Evolutionary conservation across 2,797 vertebrate species (phyloP).

Genomic region (Eidolon dupreanum): DNA sequence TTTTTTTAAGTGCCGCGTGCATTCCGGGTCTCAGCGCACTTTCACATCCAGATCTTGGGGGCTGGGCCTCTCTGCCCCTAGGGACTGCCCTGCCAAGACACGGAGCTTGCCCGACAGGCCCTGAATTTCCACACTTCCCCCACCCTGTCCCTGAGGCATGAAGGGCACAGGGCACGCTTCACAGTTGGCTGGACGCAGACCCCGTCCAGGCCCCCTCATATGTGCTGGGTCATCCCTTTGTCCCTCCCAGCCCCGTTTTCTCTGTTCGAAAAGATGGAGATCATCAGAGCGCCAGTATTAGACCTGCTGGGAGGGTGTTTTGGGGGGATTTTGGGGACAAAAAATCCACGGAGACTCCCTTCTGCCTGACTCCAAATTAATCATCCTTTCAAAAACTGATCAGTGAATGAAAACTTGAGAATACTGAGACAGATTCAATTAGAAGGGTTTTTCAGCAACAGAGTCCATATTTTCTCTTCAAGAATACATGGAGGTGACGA

Average conservation of each 20-base stretch:
- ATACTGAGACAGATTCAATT: background rate
- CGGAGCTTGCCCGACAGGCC: background rate
- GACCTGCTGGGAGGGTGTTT: background rate
- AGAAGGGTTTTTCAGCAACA: background rate
- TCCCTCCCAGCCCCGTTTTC: background rate
- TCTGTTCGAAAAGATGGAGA: background rate
- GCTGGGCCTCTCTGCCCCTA: background rate
- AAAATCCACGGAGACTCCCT: background rate
- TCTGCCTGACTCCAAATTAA: background rate
- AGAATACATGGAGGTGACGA: background rate
- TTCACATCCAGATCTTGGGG: slow-evolving; percentile 26
- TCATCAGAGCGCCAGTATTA: background rate
- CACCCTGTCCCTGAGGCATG: background rate
- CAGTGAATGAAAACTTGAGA: background rate
- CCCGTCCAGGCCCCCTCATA: fast-evolving
- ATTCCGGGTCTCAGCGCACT: background rate
- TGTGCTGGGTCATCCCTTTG: background rate
- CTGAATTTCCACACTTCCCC: slow-evolving; percentile 7
- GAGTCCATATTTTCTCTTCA: background rate
- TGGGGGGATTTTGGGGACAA: background rate
- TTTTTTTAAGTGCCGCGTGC: background rate
- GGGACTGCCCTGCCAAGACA: background rate
- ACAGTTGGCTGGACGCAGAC: background rate
- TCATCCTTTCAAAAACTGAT: background rate
- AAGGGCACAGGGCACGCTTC: background rate